Evolutionary conservation across 1,140 invertebrate genomes (phyloP).

Genomic region (Uloborus diversus): DNA sequence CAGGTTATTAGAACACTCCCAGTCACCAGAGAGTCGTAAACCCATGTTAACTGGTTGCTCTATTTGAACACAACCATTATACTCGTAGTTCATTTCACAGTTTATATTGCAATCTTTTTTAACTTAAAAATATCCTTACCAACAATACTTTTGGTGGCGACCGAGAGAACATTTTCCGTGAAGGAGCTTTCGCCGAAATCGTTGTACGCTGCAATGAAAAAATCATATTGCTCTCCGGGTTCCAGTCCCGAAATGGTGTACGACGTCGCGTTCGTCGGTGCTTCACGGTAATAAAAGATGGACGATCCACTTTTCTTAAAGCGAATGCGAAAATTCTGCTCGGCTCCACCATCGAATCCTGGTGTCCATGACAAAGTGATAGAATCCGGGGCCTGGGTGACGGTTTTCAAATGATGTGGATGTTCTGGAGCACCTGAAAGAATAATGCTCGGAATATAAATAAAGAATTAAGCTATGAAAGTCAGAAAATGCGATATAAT

Average conservation of each 20-base stretch:
- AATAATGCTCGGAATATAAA: no score
- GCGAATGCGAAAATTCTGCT: slow-evolving; percentile 82
- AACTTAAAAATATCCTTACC: no score
- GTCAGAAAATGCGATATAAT: no score
- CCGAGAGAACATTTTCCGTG: slow-evolving; percentile 31
- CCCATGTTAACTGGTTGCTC: no score
- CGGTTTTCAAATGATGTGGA: slow-evolving; percentile 76
- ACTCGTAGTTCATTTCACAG: no score
- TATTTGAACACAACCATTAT: no score
- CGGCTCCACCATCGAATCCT: slow-evolving; percentile 92
- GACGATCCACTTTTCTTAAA: slow-evolving; percentile 68
- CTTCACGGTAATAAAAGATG: slow-evolving; percentile 72
- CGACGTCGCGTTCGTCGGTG: slow-evolving; percentile 76
- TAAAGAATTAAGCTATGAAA: no score
- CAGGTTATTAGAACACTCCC: no score
- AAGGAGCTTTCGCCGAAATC: slow-evolving; percentile 83
- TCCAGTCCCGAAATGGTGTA: slow-evolving; percentile 78
- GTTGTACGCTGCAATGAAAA: slow-evolving; percentile 88
- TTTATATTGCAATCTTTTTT: no score
- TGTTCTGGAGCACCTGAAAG: slow-evolving; percentile 78
- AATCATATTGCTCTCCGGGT: slow-evolving; percentile 85
- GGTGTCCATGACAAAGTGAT: slow-evolving; percentile 89
- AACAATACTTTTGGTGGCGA: slow-evolving; percentile 51
- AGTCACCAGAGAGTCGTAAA: no score
- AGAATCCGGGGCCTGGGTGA: slow-evolving; percentile 86